Percentiles rank a stretch among this genome's conserved stretches.
Conservation (phyloP, 1,140 invertebrate species). For the Cydia splendana region DNA sequence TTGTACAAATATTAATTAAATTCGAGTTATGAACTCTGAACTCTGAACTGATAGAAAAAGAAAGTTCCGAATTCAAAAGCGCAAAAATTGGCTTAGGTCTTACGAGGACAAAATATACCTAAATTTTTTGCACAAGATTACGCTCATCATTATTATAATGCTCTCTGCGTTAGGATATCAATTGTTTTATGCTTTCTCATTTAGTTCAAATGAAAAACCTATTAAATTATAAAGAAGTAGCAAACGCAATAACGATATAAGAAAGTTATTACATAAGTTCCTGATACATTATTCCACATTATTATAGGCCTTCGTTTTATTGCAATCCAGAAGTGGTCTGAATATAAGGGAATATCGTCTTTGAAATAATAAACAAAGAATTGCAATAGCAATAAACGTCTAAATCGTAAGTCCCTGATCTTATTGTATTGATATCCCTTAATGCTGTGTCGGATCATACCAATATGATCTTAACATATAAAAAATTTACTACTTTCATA, state of each 20-base stretch:
- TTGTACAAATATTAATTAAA: too few species aligned
- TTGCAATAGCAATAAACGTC: background rate
- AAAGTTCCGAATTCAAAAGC: too few species aligned
- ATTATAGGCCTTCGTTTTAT: constrained; percentile 22
- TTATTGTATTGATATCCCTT: constrained; percentile 22
- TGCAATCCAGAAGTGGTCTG: background rate
- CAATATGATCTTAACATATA: background rate
- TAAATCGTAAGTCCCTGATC: background rate
- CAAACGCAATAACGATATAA: background rate
- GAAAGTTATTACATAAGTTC: background rate
- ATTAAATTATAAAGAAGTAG: too few species aligned
- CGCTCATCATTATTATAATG: too few species aligned
- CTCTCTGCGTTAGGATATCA: too few species aligned
- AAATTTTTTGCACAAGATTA: too few species aligned
- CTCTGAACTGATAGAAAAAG: too few species aligned
- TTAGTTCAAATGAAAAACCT: too few species aligned
- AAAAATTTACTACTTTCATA: background rate
- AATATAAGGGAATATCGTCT: background rate
- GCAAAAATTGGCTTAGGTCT: too few species aligned
- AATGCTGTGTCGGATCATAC: constrained; percentile 11
- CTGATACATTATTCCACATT: constrained; percentile 13
- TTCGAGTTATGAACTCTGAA: too few species aligned
- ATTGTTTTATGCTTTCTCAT: too few species aligned
- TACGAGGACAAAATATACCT: too few species aligned
- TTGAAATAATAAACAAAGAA: background rate